Percentiles rank a stretch among this genome's conserved stretches.
These are phyloP conservation scores for Coenobita brevimanus DNA, from an alignment of 1,140 invertebrate genomes.

Conservation along the genomic window DNA sequence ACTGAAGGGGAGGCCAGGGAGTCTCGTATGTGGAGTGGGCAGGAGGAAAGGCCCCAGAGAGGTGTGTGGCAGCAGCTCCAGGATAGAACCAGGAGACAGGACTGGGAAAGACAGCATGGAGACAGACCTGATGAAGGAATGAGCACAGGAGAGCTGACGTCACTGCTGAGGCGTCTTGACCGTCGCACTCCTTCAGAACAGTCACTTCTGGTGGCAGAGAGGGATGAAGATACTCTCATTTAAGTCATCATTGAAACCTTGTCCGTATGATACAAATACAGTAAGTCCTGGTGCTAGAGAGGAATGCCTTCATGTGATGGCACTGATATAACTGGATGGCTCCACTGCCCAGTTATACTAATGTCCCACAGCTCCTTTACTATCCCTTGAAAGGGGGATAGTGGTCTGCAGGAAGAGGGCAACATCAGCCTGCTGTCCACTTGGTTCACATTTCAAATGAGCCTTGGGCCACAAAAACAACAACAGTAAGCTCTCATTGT, in stretches of 20 bases:
- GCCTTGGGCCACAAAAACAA: too few relatives aligned
- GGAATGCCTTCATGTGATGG: too few relatives aligned
- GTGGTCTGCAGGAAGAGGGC: too few relatives aligned
- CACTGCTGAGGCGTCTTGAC: constrained; percentile 76
- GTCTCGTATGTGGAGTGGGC: constrained; percentile 27
- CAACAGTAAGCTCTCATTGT: too few relatives aligned
- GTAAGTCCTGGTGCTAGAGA: too few relatives aligned
- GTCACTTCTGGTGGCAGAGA: constrained; percentile 80
- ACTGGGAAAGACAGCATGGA: constrained; percentile 72
- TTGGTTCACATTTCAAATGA: too few relatives aligned
- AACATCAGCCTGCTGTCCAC: too few relatives aligned
- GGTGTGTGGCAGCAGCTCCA: background rate
- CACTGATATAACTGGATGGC: too few relatives aligned
- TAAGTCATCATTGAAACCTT: background rate
- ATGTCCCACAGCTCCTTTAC: too few relatives aligned
- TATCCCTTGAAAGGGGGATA: too few relatives aligned
- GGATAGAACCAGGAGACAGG: constrained; percentile 10
- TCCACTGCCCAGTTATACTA: too few relatives aligned
- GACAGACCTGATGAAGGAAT: constrained; percentile 80
- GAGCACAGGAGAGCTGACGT: constrained; percentile 79
- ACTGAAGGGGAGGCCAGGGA: constrained; percentile 53
- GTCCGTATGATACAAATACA: too few relatives aligned
- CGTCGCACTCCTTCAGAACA: constrained; percentile 78
- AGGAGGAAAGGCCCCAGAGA: background rate
- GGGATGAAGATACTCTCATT: constrained; percentile 79